Evolutionary conservation across 2,888 invertebrate genomes (phyloP).

Genomic region (Opisthograptis luteolata): DNA sequence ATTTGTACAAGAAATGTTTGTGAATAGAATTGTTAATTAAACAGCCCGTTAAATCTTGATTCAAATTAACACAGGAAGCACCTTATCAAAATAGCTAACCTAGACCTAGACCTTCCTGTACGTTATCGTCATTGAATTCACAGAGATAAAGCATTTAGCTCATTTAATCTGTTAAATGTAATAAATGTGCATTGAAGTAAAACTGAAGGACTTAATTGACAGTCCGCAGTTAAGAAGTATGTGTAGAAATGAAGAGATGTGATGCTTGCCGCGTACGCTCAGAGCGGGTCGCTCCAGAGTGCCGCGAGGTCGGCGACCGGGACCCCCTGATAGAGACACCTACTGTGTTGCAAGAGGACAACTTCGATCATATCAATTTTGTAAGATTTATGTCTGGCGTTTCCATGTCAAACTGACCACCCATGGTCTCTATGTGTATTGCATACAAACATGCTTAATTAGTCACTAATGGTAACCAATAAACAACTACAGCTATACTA

Average conservation of each 20-base stretch:
- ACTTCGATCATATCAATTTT: conserved; percentile 66
- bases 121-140: too few relatives aligned
- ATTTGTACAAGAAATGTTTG: too few relatives aligned
- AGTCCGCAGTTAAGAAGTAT: conserved; percentile 78
- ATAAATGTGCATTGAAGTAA: conserved; percentile 16
- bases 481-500: too few relatives aligned
- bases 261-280: conserved; percentile 66
- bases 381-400: conserved; percentile 65
- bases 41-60: too few relatives aligned
- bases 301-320: conserved; percentile 64
- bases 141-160: too few relatives aligned
- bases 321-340: conserved; percentile 71
- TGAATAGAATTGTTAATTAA: too few relatives aligned
- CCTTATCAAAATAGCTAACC: too few relatives aligned
- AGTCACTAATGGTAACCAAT: too few relatives aligned
- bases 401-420: conserved; percentile 39
- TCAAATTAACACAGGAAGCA: too few relatives aligned
- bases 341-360: conserved; percentile 66
- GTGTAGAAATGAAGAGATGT: conserved; percentile 81
- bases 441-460: too few relatives aligned
- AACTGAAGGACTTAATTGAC: conserved; percentile 64
- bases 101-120: too few relatives aligned
- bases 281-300: conserved; percentile 55
- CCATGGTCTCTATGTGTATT: not conserved
- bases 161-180: too few relatives aligned